Evolutionary conservation across 2,797 vertebrate genomes (phyloP), one percentile per base, ranked within the genome.

Genomic region (Chelonia mydas): DNA sequence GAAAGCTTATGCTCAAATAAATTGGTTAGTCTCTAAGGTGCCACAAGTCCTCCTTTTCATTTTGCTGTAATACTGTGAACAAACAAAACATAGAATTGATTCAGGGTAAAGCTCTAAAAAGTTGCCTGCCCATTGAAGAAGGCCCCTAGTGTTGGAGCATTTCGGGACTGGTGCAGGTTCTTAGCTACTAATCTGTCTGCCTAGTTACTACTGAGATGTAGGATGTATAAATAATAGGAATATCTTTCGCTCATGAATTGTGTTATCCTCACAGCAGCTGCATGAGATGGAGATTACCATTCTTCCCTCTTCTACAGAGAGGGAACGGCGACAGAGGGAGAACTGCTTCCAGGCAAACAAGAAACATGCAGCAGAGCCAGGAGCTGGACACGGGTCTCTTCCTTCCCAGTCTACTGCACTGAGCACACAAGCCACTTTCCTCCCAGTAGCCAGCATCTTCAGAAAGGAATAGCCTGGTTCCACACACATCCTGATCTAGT

Each of bases 121-220:
- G 11, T 15, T 80, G 50, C 21, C 50, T 53, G 50, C n/a, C 10
- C 78, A 13, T 27, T 10, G 25, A 76, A 45, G 50, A n/a, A 21
- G 77, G 7, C 31, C 17, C 28, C 33, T 68, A 37, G 17, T 19
- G 9, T 37, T n/a, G 8, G 10, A 4, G 11, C 33, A 37, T 15
- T 53, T 37, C 11, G 3, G 19, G 3, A 61, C 19, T 7, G 1
- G 21, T 1, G 37, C 3, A 8, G 28, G 51, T 6, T 25, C 3
- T 0, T 0, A 1, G 2, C 11, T 61, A 6, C 7, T 0, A 17
- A 2, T 23, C 4, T 3, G n/a, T 10, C 61, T 65, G 61, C 33
- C 33, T 65, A 37, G 33, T 4, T 65, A n/a, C 15, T 10, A 65
- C 61, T 33, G 59, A 65, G 6, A 16, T 65, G 6, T 33, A 65